Base-by-base conservation (phyloP, 2,888 invertebrate species). In the Ophonus ardosiacus region DNA sequence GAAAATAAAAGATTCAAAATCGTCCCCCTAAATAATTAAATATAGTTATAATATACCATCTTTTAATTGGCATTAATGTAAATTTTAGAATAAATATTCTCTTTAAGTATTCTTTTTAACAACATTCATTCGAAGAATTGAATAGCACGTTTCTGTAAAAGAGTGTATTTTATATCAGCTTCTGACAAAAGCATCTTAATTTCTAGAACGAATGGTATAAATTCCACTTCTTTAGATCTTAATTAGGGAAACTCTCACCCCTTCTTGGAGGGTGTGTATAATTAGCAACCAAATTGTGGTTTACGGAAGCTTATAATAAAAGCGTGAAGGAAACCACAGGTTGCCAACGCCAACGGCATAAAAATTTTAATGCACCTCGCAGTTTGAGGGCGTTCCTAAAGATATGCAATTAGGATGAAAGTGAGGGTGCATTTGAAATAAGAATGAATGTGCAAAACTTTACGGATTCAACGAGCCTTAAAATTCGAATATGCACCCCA, bases 381-480 rank as follows among this genome's bases (percentile, higher is more conserved):
- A 74, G 43, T 74, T 74, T 43, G 71, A 17, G 71, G 43, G 43
- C 43, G 71, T 74, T 40, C 43, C 18, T 17, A 43, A 40, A 74
- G 43, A 74, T 74, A 74, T 43, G 71, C 43, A 74, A 74, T 74
- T 43, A 74, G 18, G 43, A 17, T 74, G 40, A 40, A 74, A 43
- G 21, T 74, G 68, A 74, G 71, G 71, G 71, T 74, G 71, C 71
- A 74, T 74, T 74, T 43, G 43, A 74, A 74, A 74, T 74, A 74
- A 74, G 71, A 43, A 74, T 74, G 17, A 74, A 74, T 74, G 71
- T 43, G 71, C 71, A 43, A 74, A 74, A 43, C 18, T 74, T 43
- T 68, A 10, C 68, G 31, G 68, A 68, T 68, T 74, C 71, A 40
- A 74, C 71, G 68, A 74, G 71, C 71, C 71, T 74, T 74, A 74